Evolutionary conservation across 1,140 invertebrate genomes (phyloP), one percentile per base, ranked within the genome.

Genomic region (Radopholus similis): DNA sequence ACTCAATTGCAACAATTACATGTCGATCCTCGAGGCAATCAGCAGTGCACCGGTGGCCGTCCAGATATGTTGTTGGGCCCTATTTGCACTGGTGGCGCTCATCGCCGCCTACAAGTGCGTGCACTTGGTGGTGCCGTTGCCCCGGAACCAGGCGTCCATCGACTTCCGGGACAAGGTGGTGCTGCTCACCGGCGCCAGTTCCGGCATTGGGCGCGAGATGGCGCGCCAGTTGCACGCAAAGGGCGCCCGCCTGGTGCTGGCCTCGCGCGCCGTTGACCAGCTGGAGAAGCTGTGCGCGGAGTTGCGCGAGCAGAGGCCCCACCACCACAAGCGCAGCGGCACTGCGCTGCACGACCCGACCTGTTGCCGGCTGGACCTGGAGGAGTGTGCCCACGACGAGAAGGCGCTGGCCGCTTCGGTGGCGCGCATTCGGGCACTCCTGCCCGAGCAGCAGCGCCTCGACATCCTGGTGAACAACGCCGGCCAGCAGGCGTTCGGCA

Each of bases 401-500:
- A 21, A 34, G 49, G 35, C 67, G 66, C 30, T 68, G 32, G 34
- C 23, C 28, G 66, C 66, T 37, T 21, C 26, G 26, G 6, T 60
- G 11, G 30, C 6, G 15, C 21, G 38, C 2, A 57, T 70, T 32
- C 21, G 37, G 15, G 28, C 34, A 30, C 42, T 68, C 34, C 34
- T 57, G 23, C 44, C 35, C n/a, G 51, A 69, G 40, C 38, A 38
- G n/a, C 32, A 35, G 23, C 26, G 32, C 32, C 70, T 72, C 37
- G 70, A 72, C 37, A 72, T 72, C 4, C 38, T 72, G 18, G 66
- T 72, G 13, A 72, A 72, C 53, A 73, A 74, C 40, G 70, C 70
- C 2, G 70, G 70, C 6, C 23, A 64, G 13, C 32, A 42, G 26
- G 60, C 21, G 11, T 84, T 93, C 78, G 92, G 92, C 5, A 86